Conservation (phyloP, 30 jellyfish, hydroid and myxozoan genomes). For the Nemopilema nomurai region DNA sequence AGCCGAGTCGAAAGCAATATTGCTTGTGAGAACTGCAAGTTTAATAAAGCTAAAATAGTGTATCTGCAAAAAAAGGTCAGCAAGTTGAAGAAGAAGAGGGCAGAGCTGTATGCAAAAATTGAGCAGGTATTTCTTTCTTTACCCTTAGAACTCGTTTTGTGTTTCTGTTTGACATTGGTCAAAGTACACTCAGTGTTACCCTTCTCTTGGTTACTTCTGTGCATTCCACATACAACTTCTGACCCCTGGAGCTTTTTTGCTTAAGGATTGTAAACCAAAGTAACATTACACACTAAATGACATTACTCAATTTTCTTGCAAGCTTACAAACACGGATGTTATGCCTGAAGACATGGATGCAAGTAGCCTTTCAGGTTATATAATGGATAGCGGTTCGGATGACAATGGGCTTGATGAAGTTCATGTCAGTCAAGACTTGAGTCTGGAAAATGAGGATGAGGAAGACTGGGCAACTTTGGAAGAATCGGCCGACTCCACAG, state of each 20-base stretch:
- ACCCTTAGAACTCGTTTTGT: not conserved
- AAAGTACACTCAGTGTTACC: not conserved
- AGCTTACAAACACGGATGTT: slow-evolving; percentile 8
- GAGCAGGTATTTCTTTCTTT: slow-evolving; percentile 26
- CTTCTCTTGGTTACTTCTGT: not conserved
- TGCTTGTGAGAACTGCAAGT: slow-evolving; percentile 19
- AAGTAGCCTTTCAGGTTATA: slow-evolving; percentile 11
- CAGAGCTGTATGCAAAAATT: slow-evolving; percentile 30
- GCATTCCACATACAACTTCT: not conserved
- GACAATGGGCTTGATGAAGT: not conserved
- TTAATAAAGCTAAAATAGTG: not conserved
- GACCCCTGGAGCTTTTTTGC: not conserved
- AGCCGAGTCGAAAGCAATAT: not conserved
- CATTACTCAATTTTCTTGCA: not conserved
- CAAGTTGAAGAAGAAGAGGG: slow-evolving; percentile 8
- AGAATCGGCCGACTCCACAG: slow-evolving; percentile 21
- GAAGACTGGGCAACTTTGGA: slow-evolving; percentile 26
- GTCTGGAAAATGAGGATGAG: slow-evolving; percentile 6
- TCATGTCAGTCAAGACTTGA: slow-evolving; percentile 15
- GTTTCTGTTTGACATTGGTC: slow-evolving; percentile 11
- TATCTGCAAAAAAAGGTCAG: slow-evolving; percentile 20
- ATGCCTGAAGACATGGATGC: slow-evolving; percentile 27
- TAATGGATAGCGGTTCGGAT: not conserved
- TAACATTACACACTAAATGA: not conserved
- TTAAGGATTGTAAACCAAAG: not conserved